Base-by-base conservation (phyloP, 2,797 vertebrate species). In the Tympanoctomys barrerae region DNA sequence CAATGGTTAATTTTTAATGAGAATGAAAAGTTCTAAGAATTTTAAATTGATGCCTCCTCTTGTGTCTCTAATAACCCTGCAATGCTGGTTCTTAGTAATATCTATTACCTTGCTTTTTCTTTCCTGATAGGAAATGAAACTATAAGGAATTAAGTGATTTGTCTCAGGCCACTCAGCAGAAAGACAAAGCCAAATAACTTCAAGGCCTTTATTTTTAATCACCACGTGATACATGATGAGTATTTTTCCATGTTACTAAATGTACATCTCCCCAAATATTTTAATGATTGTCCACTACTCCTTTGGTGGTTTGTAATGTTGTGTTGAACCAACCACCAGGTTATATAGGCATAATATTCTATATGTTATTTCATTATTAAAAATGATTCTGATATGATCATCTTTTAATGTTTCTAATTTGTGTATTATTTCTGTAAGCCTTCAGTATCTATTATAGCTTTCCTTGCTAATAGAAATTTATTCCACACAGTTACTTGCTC, bases 331-430 rank as follows among this genome's bases (percentile, higher is more conserved):
- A 12, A 49, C 1, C 3, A 13, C 8, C 39, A 57, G 1, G 49
- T 61, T 22, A 49, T 81, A 5, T 19, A 57, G 3, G 82, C 73
- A 85, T 92, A 73, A 87, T 85, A 89, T 26, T 10, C 71, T 90
- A n/a, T 73, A 87, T 33, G 70, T 91, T 96, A 68, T 91, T 91
- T 95, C 19, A 59, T 57, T 73, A 46, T 85, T 92, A 71, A 89
- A 91, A 91, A 79, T 54, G 24, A 89, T 82, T n/a, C 33, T 62
- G 6, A 22, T 46, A 21, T 59, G n/a, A 77, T 77, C 1, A 52
- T 93, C 5, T 70, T 89, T 96, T n/a, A 88, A 42, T 18, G 28
- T 75, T 8, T 49, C 10, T 66, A 87, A 84, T 80, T 57, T 95
- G 6, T 31, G 13, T 68, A 88, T 59, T 81, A 81, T 77, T 73